Conservation (phyloP, 2,113 vertebrate species). For the Carassius gibelio region DNA sequence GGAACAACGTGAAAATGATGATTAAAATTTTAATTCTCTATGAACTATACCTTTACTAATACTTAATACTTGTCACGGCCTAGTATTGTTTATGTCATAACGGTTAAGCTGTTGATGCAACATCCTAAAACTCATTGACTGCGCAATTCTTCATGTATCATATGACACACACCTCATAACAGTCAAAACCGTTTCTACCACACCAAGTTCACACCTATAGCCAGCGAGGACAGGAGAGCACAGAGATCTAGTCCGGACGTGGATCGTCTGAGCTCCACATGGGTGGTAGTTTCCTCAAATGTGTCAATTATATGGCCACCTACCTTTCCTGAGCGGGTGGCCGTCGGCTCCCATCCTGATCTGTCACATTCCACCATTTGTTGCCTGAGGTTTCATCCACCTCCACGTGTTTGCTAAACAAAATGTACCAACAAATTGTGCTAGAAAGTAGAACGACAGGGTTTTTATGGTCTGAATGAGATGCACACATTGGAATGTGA, state of each 20-base stretch:
- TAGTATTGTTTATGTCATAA: conserved; percentile 8
- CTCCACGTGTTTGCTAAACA: neutral
- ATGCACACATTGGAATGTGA: neutral
- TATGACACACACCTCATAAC: conserved; percentile 24
- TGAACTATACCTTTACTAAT: neutral
- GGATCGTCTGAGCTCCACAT: neutral
- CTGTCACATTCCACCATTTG: conserved; percentile 28
- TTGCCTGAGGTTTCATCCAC: conserved; percentile 8
- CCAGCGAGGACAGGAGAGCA: neutral
- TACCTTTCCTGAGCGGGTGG: conserved; percentile 36
- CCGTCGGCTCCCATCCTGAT: neutral
- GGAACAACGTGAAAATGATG: neutral
- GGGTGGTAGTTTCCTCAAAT: conserved; percentile 30
- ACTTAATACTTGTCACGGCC: neutral
- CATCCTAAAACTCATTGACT: neutral
- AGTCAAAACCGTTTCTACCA: conserved; percentile 23
- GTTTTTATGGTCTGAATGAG: neutral
- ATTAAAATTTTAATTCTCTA: neutral
- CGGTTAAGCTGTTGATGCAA: neutral
- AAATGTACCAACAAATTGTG: conserved; percentile 4
- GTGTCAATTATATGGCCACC: conserved; percentile 35
- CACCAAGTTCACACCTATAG: conserved; percentile 22
- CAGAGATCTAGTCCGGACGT: neutral
- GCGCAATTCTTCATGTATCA: neutral
- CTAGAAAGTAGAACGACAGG: neutral